Base-by-base conservation (phyloP, 2,113 vertebrate species). In the Litocranius walleri region DNA sequence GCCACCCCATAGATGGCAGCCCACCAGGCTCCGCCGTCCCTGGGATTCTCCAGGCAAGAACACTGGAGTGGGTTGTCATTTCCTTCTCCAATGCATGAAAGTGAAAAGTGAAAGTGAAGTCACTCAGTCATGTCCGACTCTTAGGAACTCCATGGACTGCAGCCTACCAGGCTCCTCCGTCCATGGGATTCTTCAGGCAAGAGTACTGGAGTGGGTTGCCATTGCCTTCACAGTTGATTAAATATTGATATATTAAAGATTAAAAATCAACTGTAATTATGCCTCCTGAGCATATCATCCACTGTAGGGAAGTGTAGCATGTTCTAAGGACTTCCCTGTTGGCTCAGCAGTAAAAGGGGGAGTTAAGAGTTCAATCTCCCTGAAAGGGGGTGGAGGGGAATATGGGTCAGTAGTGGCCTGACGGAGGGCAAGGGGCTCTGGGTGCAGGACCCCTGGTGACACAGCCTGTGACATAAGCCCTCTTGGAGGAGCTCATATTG, bases 321-420 rank as follows among this genome's bases (percentile, higher is more conserved):
- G 11, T 21, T 56, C 50, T 3, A 84, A 77, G 71, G 67, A 40
- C 36, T 40, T 74, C 21, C 19, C 10, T 25, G 1, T 74, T 25
- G 10, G 21, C 67, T 74, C 36, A 74, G 10, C 36, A 36, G 19
- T 23, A 74, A 74, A 40, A 25, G 19, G 21, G 21, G 67, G 10
- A 74, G 10, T 74, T 40, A 74, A 21, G 36, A 25, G 67, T 74
- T 40, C n/a, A 71, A 13, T 23, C 5, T 74, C 10, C 67, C 67
- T 74, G 19, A 40, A 12, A 23, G 21, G 5, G 0, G n/a, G 1
- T 27, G 7, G 17, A 8, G 7, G 7, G 33, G 3, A 36, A 67
- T 64, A n/a, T 1, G 5, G n/a, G 11, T 74, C 21, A 25, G 21
- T 74, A 74, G 67, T 25, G 21, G 10, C 67, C 67, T 74, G 36